Evolutionary conservation across 35 echinoderm and acorn worm genomes (phyloP).

Genomic region (Hemicentrotus pulcherrimus): DNA sequence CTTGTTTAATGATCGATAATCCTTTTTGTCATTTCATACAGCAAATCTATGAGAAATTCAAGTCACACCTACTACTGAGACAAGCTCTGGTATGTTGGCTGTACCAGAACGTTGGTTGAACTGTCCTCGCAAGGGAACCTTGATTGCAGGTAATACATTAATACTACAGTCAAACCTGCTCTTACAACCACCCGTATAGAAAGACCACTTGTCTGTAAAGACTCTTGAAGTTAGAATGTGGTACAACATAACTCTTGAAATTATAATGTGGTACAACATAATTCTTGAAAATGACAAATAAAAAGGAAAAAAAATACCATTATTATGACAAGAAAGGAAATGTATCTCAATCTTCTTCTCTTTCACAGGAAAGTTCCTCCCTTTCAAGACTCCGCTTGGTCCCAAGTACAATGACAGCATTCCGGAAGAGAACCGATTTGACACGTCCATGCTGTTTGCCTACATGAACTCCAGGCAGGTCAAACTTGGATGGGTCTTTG

Average conservation of each 20-base stretch:
- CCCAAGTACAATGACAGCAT: conserved; percentile 76
- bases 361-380: conserved; percentile 78
- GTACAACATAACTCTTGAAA: not conserved
- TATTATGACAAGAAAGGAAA: not conserved
- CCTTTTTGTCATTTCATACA: no score
- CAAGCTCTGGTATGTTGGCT: conserved; percentile 42
- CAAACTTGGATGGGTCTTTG: conserved; percentile 75
- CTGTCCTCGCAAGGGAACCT: conserved; percentile 90
- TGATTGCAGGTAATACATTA: conserved; percentile 81
- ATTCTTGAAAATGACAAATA: not conserved
- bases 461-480: conserved; percentile 70
- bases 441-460: conserved; percentile 74
- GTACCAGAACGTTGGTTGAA: conserved; percentile 92
- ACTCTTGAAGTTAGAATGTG: not conserved
- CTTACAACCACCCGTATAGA: not conserved
- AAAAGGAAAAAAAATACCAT: not conserved
- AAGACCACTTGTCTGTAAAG: not conserved
- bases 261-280: not conserved
- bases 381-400: conserved; percentile 93
- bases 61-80: no score
- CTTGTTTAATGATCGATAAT: no score
- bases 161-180: not conserved
- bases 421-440: conserved; percentile 87
- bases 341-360: not conserved
- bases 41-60: no score